Conservation (phyloP, 2,888 invertebrate genomes). For the Thymelicus lineola region DNA sequence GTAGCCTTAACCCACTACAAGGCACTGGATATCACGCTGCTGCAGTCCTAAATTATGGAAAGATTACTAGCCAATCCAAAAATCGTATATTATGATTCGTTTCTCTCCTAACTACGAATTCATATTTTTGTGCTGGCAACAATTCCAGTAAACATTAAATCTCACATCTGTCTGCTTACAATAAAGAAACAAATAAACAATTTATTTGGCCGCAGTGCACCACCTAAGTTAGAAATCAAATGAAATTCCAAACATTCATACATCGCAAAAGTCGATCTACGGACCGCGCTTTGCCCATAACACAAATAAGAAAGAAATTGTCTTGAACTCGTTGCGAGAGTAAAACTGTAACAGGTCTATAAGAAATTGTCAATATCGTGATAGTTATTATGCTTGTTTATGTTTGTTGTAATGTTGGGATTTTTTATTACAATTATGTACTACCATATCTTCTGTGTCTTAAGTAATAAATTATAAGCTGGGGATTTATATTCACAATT, state of each 20-base stretch:
- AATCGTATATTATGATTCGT: too few relatives aligned
- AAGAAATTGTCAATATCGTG: conserved; percentile 16
- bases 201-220: conserved; percentile 21
- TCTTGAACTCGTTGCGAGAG: conserved; percentile 30
- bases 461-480: too few relatives aligned
- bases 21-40: too few relatives aligned
- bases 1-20: too few relatives aligned
- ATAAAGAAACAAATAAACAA: conserved; percentile 8
- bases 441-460: too few relatives aligned
- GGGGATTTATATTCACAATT: too few relatives aligned
- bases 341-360: conserved; percentile 29
- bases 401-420: not conserved
- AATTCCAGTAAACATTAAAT: not conserved
- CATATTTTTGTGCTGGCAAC: not conserved
- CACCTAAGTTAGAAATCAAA: conserved; percentile 31
- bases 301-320: conserved; percentile 34
- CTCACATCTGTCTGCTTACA: not conserved
- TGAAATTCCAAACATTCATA: conserved; percentile 35
- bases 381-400: not conserved
- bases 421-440: too few relatives aligned
- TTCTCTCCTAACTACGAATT: too few relatives aligned
- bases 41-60: too few relatives aligned
- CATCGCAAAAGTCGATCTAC: conserved; percentile 35
- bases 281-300: conserved; percentile 30
- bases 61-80: too few relatives aligned